Conservation (phyloP, 2,113 vertebrate genomes). For the Gorsachius goisagi region DNA sequence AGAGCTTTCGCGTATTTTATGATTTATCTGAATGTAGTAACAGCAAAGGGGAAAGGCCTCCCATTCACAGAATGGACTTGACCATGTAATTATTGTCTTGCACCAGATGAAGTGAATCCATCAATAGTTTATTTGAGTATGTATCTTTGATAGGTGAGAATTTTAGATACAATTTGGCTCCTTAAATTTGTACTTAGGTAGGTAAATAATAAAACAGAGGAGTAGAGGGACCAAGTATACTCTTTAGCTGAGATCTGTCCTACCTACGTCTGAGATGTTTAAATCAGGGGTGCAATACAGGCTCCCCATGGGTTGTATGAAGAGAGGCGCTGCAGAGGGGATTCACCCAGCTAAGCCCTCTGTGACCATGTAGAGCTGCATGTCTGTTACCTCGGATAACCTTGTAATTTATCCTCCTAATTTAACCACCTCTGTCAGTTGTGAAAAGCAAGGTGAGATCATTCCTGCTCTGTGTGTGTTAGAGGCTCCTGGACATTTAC, state of each 20-base stretch:
- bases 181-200: background rate
- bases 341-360: background rate
- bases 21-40: background rate
- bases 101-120: background rate
- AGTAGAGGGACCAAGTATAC: background rate
- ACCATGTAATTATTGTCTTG: no score
- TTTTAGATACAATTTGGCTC: background rate
- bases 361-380: background rate
- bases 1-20: background rate
- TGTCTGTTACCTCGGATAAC: background rate
- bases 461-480: background rate
- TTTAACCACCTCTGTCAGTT: background rate
- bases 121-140: background rate
- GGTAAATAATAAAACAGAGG: background rate
- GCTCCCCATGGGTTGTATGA: fast-evolving
- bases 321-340: background rate
- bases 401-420: background rate
- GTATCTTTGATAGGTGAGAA: background rate
- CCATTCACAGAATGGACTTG: background rate
- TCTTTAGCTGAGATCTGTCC: background rate
- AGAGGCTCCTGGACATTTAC: background rate
- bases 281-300: background rate
- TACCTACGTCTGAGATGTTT: background rate
- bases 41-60: background rate
- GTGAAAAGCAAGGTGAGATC: background rate